A percentile compares a stretch with the other conserved stretches of the same genome.
phyloP scores from a whole-genome alignment of 2,888 invertebrate genomes.

The Stenurella melanura region DNA sequence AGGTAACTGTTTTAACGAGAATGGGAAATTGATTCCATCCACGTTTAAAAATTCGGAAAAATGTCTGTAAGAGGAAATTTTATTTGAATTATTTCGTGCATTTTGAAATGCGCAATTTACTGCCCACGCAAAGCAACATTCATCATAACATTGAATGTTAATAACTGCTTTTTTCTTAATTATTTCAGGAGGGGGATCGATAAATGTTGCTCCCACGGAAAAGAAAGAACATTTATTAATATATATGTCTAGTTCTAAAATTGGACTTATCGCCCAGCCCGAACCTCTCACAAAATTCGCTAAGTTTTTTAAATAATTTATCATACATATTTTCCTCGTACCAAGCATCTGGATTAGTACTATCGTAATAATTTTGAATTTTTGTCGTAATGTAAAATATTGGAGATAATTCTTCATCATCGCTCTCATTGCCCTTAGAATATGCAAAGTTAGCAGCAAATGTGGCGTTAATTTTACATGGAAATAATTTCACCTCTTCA shows the following conservation, averaged over 20 bases:
- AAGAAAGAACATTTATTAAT: neutral
- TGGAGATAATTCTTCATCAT: neutral
- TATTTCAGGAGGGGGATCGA: neutral
- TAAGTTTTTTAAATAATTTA: constrained; percentile 5
- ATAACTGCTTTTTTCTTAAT: neutral
- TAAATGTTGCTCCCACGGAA: neutral
- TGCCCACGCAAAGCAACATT: neutral
- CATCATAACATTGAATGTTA: neutral
- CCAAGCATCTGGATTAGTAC: neutral
- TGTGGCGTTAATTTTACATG: neutral
- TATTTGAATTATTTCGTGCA: neutral
- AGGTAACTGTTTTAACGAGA: neutral
- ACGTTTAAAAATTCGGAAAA: constrained; percentile 3
- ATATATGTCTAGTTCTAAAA: neutral
- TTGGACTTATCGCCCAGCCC: neutral
- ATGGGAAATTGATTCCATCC: neutral
- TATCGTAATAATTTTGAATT: constrained; percentile 6
- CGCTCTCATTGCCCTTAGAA: constrained; percentile 15
- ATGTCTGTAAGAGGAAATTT: neutral
- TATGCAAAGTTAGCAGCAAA: neutral
- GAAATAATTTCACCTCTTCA: neutral
- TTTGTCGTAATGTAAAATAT: neutral
- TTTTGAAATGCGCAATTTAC: neutral
- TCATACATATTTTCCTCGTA: neutral
- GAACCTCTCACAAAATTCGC: constrained; percentile 5